Conservation (phyloP, 2,113 vertebrate genomes). For the Scomber colias region DNA sequence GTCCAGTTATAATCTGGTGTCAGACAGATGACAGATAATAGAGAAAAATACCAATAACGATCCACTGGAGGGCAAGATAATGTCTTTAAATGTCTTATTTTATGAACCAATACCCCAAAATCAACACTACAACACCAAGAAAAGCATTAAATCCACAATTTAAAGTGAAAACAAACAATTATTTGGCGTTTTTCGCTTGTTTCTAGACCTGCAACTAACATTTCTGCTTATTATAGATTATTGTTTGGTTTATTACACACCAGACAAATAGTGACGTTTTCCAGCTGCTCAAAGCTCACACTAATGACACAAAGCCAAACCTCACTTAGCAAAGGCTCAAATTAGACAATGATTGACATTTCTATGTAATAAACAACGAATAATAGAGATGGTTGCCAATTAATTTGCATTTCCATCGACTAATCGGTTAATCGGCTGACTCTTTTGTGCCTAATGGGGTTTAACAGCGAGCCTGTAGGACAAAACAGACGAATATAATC, state of each 20-base stretch:
- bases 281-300: too few relatives aligned
- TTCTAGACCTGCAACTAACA: background rate
- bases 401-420: accelerated
- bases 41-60: background rate
- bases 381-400: accelerated
- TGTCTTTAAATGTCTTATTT: too few relatives aligned
- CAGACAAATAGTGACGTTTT: background rate
- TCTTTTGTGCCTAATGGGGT: background rate
- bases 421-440: background rate
- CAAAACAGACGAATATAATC: background rate
- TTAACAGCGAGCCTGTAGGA: background rate
- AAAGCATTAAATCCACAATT: background rate
- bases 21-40: background rate
- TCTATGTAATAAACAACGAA: accelerated
- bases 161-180: background rate
- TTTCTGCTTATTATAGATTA: too few relatives aligned
- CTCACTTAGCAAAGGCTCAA: background rate
- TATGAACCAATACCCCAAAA: too few relatives aligned
- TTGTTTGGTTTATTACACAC: background rate
- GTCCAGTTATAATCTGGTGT: background rate
- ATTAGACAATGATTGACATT: background rate
- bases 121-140: background rate
- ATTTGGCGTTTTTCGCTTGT: too few relatives aligned
- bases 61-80: too few relatives aligned
- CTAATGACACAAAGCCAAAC: background rate